Conservation (phyloP, 1,140 invertebrate species). For the Pseudomyrmex sp. region DNA sequence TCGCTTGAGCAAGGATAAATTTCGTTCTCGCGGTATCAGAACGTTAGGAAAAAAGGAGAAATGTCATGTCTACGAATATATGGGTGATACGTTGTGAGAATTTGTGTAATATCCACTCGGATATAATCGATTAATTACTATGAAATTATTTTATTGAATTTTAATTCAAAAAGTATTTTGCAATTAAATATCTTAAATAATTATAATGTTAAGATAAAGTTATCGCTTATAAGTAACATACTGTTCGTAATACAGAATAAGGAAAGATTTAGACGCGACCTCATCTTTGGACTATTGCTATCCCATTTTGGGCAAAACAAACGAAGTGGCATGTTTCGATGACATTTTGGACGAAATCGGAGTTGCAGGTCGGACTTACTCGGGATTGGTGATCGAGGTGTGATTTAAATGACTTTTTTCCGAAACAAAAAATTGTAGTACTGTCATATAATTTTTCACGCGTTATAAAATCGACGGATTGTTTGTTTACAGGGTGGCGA, state of each 20-base stretch:
- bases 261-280: not conserved
- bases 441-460: not conserved
- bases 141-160: too few relatives aligned
- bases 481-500: slow-evolving; percentile 78
- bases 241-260: not conserved
- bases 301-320: slow-evolving; percentile 76
- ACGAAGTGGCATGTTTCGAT: slow-evolving; percentile 77
- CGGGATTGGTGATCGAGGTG: slow-evolving; percentile 80
- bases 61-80: slow-evolving; percentile 86
- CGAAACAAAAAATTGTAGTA: not conserved
- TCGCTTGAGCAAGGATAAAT: slow-evolving; percentile 85
- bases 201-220: too few relatives aligned
- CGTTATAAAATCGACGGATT: slow-evolving; percentile 26
- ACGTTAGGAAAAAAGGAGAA: slow-evolving; percentile 85
- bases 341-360: slow-evolving; percentile 77
- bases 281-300: slow-evolving; percentile 55
- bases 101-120: not conserved
- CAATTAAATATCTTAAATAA: too few relatives aligned
- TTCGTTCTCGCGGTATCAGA: slow-evolving; percentile 85
- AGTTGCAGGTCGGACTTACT: slow-evolving; percentile 70
- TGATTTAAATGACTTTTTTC: too few relatives aligned
- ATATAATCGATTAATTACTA: too few relatives aligned
- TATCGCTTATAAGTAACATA: too few relatives aligned
- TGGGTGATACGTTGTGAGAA: slow-evolving; percentile 52
- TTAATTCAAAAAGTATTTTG: too few relatives aligned